These are phyloP conservation scores for Electrophaes corylata DNA, from an alignment of 2,888 invertebrate species.

Conservation along the genomic window DNA sequence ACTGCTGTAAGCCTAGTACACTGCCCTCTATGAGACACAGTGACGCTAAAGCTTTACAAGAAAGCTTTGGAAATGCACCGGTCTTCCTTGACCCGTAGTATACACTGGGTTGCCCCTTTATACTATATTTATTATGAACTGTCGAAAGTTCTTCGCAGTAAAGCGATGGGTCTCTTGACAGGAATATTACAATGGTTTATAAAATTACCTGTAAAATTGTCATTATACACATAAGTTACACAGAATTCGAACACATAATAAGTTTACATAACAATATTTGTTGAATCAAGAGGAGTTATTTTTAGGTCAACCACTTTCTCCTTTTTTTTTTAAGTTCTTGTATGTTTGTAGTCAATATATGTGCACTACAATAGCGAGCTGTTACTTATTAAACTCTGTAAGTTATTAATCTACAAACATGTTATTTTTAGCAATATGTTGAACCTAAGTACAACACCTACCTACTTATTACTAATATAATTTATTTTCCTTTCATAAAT, in stretches of 20 bases:
- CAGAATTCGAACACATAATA: not conserved
- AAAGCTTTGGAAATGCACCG: conserved; percentile 56
- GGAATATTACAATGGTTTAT: conserved; percentile 53
- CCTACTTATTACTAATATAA: too few species aligned
- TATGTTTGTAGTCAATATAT: too few species aligned
- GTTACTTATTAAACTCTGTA: too few species aligned
- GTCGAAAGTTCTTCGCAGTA: conserved; percentile 59
- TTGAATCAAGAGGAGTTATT: not conserved
- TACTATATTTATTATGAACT: conserved; percentile 75
- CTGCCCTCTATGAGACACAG: conserved; percentile 60
- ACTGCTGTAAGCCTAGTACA: conserved; percentile 67
- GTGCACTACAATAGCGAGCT: too few species aligned
- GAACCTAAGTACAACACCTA: too few species aligned
- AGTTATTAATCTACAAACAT: too few species aligned
- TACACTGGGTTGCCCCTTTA: conserved; percentile 73
- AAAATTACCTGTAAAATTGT: conserved; percentile 67
- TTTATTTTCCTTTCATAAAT: not conserved
- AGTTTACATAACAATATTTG: not conserved
- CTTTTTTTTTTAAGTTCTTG: too few species aligned
- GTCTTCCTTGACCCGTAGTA: conserved; percentile 75
- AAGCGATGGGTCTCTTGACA: conserved; percentile 71
- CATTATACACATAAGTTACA: conserved; percentile 22
- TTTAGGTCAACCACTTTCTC: not conserved
- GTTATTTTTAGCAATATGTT: too few species aligned
- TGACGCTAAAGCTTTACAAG: conserved; percentile 48